Base-by-base conservation (phyloP, 2,888 invertebrate species). In the Habrosyne pyritoides region DNA sequence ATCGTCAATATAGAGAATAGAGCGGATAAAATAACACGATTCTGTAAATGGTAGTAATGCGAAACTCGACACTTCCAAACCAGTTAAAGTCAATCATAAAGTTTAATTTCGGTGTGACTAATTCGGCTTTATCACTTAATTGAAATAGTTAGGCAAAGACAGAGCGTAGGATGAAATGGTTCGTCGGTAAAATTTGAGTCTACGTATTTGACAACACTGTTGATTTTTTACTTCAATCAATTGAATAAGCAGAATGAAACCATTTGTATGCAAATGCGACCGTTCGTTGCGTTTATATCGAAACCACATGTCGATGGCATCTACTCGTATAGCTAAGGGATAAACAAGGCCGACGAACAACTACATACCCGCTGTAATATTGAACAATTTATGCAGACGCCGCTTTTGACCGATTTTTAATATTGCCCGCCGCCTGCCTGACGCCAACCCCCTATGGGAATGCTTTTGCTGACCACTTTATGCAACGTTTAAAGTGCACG, bases 341-440 rank as follows among this genome's bases (percentile, higher is more conserved):
- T 53, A 57, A 63, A 71, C 60, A 64, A 65, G 61, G 62, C 65
- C 56, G 64, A 67, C 54, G 53, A 60, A 63, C 66, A 63, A 55
- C 59, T 56, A 59, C 58, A 57, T 59, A 57, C 56, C 58, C 55
- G 55, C 63, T 54, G 62, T 66, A 61, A 63, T 67, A 63, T 60
- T 66, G 67, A 69, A 63, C 56, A 72, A 80, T 77, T 64, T 75
- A 84, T 77, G 73, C 78, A 71, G 80, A 79, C 79, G 79, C 79
- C 81, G 79, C n/a, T n/a, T n/a, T n/a, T n/a, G n/a, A n/a, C n/a
- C n/a, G n/a, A n/a, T n/a, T n/a, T n/a, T n/a, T n/a, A n/a, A n/a
- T n/a, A n/a, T n/a, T n/a, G n/a, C n/a, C n/a, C n/a, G n/a, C n/a
- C n/a, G n/a, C n/a, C n/a, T n/a, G n/a, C n/a, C n/a, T n/a, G n/a